phyloP scores from a whole-genome alignment of 1,140 invertebrate genomes.

The Condylostylus longicornis region DNA sequence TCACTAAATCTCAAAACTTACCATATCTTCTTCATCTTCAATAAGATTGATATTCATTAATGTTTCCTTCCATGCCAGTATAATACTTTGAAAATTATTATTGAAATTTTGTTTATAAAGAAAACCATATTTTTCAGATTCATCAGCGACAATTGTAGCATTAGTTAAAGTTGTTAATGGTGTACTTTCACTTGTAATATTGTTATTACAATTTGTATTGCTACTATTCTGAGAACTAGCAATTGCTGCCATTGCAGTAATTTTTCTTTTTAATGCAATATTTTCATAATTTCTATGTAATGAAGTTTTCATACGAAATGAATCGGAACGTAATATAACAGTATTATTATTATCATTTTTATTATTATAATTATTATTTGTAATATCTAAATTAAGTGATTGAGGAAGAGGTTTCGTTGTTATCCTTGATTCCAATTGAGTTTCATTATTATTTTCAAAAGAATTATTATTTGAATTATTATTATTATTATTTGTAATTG shows the following conservation, averaged over 20 bases:
- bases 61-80: slow-evolving; percentile 23
- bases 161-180: slow-evolving; percentile 11
- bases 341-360: not conserved
- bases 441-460: too few relatives aligned
- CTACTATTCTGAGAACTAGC: too few relatives aligned
- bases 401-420: slow-evolving; percentile 12
- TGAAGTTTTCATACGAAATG: too few relatives aligned
- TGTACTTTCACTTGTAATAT: slow-evolving; percentile 3
- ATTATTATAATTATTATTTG: not conserved
- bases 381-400: not conserved
- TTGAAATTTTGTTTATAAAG: not conserved
- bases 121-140: not conserved
- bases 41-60: slow-evolving; percentile 18
- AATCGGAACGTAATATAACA: too few relatives aligned
- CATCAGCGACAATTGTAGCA: slow-evolving; percentile 2
- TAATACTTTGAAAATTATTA: slow-evolving; percentile 13
- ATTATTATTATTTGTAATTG: too few relatives aligned
- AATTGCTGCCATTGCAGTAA: too few relatives aligned
- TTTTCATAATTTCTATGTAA: too few relatives aligned
- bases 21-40: slow-evolving; percentile 32
- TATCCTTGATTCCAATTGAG: too few relatives aligned
- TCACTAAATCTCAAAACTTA: too few relatives aligned
- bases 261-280: too few relatives aligned
- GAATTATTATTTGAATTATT: too few relatives aligned
- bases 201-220: slow-evolving; percentile 1